These are phyloP conservation scores for Koerneria pararmatus DNA, from an alignment of 2,888 invertebrate genomes.

Conservation along the genomic window DNA sequence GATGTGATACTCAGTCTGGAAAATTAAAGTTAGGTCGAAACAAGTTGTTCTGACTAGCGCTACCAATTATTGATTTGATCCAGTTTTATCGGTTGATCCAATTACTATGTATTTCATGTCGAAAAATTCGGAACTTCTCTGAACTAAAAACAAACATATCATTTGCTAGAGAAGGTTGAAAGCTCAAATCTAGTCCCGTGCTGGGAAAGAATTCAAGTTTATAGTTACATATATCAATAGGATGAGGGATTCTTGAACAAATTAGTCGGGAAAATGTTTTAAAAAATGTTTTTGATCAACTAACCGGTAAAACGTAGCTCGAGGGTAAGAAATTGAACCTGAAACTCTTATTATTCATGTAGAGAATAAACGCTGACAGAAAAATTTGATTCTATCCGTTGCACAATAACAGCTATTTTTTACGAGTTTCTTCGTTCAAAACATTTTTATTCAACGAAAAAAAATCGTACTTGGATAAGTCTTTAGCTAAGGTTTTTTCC, in stretches of 20 bases:
- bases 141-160: too few relatives aligned
- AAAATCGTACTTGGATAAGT: constrained; percentile 11
- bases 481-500: constrained; percentile 30
- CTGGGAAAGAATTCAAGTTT: too few relatives aligned
- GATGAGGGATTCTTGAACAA: too few relatives aligned
- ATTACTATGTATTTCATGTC: too few relatives aligned
- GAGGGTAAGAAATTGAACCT: constrained; percentile 65
- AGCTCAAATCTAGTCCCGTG: too few relatives aligned
- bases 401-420: background rate
- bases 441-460: background rate
- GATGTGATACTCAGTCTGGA: constrained; percentile 67
- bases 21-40: too few relatives aligned
- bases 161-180: too few relatives aligned
- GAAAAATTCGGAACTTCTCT: too few relatives aligned
- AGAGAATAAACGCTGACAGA: constrained; percentile 8
- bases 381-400: background rate
- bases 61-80: too few relatives aligned
- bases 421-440: background rate
- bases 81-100: too few relatives aligned
- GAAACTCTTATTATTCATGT: constrained; percentile 55
- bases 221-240: too few relatives aligned
- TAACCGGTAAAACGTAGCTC: constrained; percentile 68
- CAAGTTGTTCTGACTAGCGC: too few relatives aligned
- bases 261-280: background rate
- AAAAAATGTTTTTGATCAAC: background rate